Percentiles rank a stretch among this genome's conserved stretches.
Evolutionary conservation across 2,113 vertebrate species (phyloP).

Genomic region (Sphyrna mokarran): DNA sequence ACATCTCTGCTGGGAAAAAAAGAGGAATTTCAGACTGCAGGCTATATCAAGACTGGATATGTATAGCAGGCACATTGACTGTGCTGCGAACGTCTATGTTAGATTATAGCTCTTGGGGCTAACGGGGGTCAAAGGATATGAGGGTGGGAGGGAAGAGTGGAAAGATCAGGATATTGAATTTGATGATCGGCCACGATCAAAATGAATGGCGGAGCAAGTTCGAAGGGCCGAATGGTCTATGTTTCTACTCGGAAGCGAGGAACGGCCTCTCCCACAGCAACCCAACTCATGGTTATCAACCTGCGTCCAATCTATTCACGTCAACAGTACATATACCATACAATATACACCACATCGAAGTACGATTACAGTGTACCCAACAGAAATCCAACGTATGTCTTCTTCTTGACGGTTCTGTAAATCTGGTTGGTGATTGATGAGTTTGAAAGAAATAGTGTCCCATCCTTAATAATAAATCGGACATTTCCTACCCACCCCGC

Average conservation of each 20-base stretch:
- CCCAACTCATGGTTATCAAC: not conserved
- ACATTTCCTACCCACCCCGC: not conserved
- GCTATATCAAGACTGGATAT: not conserved
- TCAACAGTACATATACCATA: not conserved
- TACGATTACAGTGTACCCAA: not conserved
- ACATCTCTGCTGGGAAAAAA: not conserved
- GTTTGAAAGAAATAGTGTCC: not conserved
- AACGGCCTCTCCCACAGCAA: not conserved
- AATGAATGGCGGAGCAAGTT: too few species aligned
- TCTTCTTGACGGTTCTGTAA: not conserved
- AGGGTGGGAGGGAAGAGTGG: too few species aligned
- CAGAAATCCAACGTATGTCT: too few species aligned
- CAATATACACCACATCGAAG: not conserved
- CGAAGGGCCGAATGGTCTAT: too few species aligned
- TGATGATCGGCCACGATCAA: too few species aligned
- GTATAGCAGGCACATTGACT: not conserved
- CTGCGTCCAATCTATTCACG: not conserved
- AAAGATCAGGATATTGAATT: too few species aligned
- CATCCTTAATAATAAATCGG: not conserved
- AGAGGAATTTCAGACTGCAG: not conserved
- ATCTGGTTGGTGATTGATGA: not conserved
- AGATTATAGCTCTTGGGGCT: too few species aligned
- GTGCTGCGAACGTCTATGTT: not conserved
- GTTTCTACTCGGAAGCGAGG: too few species aligned
- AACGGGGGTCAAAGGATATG: too few species aligned